Percentiles rank a stretch among this genome's conserved stretches.
These are phyloP conservation scores for Diarsia mendica DNA, from an alignment of 2,888 invertebrate species.

Conservation along the genomic window DNA sequence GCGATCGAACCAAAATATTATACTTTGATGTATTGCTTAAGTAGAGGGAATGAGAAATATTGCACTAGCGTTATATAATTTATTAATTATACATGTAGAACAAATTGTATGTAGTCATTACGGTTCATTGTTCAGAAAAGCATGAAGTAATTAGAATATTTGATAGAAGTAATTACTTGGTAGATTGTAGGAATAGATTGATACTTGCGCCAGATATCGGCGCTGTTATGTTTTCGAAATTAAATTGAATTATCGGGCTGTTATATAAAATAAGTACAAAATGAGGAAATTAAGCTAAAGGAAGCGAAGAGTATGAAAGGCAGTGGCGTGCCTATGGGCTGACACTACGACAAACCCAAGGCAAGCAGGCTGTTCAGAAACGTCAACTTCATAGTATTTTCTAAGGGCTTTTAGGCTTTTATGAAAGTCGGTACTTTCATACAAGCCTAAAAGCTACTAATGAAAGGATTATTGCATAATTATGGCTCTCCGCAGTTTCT, in stretches of 20 bases:
- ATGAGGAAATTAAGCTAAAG: neutral
- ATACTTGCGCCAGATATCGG: constrained; percentile 19
- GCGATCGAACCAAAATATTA: constrained; percentile 63
- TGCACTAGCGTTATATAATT: constrained; percentile 60
- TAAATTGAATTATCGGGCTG: constrained; percentile 9
- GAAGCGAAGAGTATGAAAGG: neutral
- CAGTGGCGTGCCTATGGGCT: too few species aligned
- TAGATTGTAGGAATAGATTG: constrained; percentile 53
- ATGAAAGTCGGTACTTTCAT: too few species aligned
- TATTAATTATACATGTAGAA: constrained; percentile 54
- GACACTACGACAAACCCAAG: too few species aligned
- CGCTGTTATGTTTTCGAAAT: constrained; percentile 2
- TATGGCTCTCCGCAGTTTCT: too few species aligned
- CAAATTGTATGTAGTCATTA: constrained; percentile 50
- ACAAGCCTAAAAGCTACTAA: too few species aligned
- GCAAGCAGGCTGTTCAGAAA: too few species aligned
- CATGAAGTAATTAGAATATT: constrained; percentile 58
- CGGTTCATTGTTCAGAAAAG: constrained; percentile 56
- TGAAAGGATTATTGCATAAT: too few species aligned
- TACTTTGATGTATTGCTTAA: constrained; percentile 64
- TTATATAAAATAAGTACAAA: constrained; percentile 6
- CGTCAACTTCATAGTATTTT: too few species aligned
- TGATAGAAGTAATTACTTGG: constrained; percentile 36
- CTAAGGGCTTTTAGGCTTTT: too few species aligned
- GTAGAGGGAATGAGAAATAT: constrained; percentile 80